These are phyloP conservation scores for Pelosia muscerda DNA, from an alignment of 2,888 invertebrate species.

Conservation along the genomic window DNA sequence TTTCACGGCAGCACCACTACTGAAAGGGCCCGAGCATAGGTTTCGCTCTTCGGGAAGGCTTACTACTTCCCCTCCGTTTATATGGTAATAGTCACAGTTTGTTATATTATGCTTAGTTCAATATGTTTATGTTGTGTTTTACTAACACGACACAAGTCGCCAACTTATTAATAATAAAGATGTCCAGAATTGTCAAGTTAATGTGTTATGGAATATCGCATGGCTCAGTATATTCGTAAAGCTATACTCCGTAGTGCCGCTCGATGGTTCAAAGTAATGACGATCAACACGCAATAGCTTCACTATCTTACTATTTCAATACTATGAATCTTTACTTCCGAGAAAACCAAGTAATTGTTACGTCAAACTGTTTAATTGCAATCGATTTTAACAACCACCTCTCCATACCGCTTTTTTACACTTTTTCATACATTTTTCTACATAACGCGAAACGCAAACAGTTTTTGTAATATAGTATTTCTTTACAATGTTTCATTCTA, in stretches of 20 bases:
- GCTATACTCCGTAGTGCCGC: slow-evolving; percentile 44
- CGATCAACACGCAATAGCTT: slow-evolving; percentile 48
- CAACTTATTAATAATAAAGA: slow-evolving; percentile 23
- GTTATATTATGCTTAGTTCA: not conserved
- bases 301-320: slow-evolving; percentile 50
- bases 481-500: too few relatives aligned
- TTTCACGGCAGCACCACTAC: too few relatives aligned
- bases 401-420: not conserved
- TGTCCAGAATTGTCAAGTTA: slow-evolving; percentile 36
- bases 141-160: not conserved
- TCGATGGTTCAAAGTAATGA: slow-evolving; percentile 52
- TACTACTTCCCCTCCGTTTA: too few relatives aligned
- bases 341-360: slow-evolving; percentile 55
- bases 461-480: not conserved
- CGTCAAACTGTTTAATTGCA: slow-evolving; percentile 51
- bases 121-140: not conserved
- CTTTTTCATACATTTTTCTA: not conserved
- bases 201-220: slow-evolving; percentile 30
- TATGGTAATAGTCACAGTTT: not conserved
- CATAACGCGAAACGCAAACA: not conserved
- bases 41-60: too few relatives aligned
- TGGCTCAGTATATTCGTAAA: slow-evolving; percentile 4
- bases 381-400: slow-evolving; percentile 10
- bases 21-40: too few relatives aligned
- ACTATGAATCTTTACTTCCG: slow-evolving; percentile 47